phyloP scores from a whole-genome alignment of 37 sponge, comb jelly and placozoan species.

The Theonella swinhoei region DNA sequence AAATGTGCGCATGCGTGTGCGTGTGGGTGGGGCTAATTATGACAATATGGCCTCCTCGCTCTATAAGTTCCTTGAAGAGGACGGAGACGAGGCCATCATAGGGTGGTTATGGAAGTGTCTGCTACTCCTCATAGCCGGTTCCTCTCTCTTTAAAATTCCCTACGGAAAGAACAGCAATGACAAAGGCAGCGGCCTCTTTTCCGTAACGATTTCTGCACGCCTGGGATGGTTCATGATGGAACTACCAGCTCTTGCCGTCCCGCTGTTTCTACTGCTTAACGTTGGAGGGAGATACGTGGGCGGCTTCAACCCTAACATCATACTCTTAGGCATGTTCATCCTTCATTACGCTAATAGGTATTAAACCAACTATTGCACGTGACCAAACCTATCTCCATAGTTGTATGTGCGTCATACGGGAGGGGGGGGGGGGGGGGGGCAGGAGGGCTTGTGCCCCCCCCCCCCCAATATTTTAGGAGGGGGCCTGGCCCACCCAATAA shows the following conservation, averaged over 20 bases:
- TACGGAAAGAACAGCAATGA: conserved; percentile 64
- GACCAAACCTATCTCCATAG: too few relatives aligned
- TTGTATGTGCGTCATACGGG: background rate
- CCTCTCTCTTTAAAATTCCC: conserved; percentile 2
- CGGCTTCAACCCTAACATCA: conserved; percentile 56
- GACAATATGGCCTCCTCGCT: too few relatives aligned
- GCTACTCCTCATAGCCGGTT: background rate
- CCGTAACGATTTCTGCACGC: conserved; percentile 44
- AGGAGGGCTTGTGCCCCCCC: too few relatives aligned
- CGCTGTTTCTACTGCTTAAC: conserved; percentile 61
- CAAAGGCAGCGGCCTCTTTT: conserved; percentile 5
- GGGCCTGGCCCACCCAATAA: too few relatives aligned
- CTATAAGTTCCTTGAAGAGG: conserved; percentile 28
- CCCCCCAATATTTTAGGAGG: too few relatives aligned
- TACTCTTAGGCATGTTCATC: conserved; percentile 71
- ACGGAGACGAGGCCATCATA: conserved; percentile 16
- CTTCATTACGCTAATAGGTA: conserved; percentile 89
- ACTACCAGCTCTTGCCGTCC: conserved; percentile 78
- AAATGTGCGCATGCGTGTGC: too few relatives aligned
- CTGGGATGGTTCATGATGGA: conserved; percentile 91
- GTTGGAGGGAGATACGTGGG: conserved; percentile 52
- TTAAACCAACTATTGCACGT: too few relatives aligned
- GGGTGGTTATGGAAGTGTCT: conserved; percentile 5
- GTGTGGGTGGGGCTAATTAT: too few relatives aligned
- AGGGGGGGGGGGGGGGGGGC: too few relatives aligned